Conservation (phyloP, 2,888 invertebrate genomes). For the Oxycera nigricornis region DNA sequence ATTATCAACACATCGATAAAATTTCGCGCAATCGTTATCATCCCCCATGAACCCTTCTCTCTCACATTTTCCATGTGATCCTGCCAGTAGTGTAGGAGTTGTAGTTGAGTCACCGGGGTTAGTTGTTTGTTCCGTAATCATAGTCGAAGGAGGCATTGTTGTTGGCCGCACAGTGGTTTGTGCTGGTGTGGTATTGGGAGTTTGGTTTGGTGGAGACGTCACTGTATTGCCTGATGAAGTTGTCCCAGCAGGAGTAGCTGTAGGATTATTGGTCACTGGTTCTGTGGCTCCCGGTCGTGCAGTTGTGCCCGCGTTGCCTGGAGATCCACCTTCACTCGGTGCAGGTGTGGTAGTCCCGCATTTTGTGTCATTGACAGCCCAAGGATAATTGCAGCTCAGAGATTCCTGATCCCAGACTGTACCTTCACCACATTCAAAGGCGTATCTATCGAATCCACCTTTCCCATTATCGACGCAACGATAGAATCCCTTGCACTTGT, state of each 20-base stretch:
- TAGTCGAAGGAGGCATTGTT: constrained; percentile 31
- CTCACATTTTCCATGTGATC: constrained; percentile 53
- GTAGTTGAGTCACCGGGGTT: neutral
- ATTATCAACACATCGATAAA: constrained; percentile 62
- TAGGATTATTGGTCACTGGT: neutral
- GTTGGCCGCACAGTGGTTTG: neutral
- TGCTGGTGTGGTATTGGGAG: neutral
- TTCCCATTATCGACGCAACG: constrained; percentile 71
- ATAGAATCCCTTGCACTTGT: constrained; percentile 71
- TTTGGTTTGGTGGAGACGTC: neutral
- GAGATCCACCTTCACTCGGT: neutral
- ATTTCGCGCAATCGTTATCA: constrained; percentile 63
- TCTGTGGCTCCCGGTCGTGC: neutral
- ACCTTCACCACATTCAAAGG: constrained; percentile 71
- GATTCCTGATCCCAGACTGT: constrained; percentile 68
- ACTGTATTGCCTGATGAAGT: neutral
- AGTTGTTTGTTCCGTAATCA: neutral
- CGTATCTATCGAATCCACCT: constrained; percentile 67
- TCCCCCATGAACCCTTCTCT: constrained; percentile 56
- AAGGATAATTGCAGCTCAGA: constrained; percentile 60
- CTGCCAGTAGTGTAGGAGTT: constrained; percentile 54
- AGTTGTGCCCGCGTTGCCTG: neutral
- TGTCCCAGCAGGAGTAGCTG: neutral
- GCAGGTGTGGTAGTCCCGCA: constrained; percentile 48
- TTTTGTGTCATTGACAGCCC: constrained; percentile 52